Base-by-base conservation (phyloP, 2,113 vertebrate genomes). In the Daubentonia madagascariensis region DNA sequence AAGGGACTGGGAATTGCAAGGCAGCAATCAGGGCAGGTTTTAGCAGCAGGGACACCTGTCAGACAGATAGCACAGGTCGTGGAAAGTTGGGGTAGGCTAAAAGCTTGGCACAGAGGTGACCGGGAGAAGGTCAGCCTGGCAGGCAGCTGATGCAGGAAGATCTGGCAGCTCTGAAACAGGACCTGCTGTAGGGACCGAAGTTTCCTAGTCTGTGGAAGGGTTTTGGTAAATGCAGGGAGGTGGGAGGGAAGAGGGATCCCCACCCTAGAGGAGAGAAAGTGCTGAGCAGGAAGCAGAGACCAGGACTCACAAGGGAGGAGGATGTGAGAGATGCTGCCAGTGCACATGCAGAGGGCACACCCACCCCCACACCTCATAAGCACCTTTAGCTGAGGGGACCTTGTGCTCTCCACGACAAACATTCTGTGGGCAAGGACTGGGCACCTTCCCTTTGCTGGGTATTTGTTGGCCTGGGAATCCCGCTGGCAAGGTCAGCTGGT, bases 311-410 rank as follows among this genome's bases (percentile, higher is more conserved):
- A 9, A 1, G 22, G 79, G 32, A 85, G 11, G 18, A 8, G 3
- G 16, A 25, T n/a, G 32, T 11, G 30, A 37, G 45, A 35, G n/a
- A 25, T 70, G 4, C 43, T 54, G 30, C 52, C 40, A 40, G n/a
- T 1, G 18, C 6, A 17, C 2, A 2, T 18, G 54, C 54, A 8
- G 18, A 8, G 54, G 54, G 20, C 4, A 22, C 5, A 25, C 1
- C 18, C 17, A 17, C 40, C 1, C 14, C 30, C 23, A 30, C 32
- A 14, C 8, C 9, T 7, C 63, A 68, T 0, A 0, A 70, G 16
- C 20, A 52, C 65, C 20, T 16, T 65, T 18, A 83, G 57, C 17
- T 32, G 8, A 2, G 13, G 2, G 23, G 9, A 37, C 59, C 25
- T 59, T 40, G 28, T 12, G 72, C 32, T 50, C n/a, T 72, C 30